Percentiles rank a stretch among this genome's conserved stretches.
Evolutionary conservation across 2,113 vertebrate species (phyloP).

Genomic region (Rana temporaria): DNA sequence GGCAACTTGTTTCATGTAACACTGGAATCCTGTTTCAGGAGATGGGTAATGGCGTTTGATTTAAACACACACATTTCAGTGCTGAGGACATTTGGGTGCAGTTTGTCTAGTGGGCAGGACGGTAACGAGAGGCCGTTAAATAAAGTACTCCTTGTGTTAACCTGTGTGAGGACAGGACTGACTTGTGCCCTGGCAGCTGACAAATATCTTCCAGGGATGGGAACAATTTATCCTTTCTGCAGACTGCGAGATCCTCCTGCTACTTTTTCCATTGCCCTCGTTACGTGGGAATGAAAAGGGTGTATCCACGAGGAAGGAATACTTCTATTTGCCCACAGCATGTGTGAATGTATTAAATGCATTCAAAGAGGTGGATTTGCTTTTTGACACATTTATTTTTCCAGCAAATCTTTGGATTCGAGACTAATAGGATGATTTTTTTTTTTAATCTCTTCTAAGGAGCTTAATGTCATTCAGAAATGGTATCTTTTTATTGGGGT

Average conservation of each 20-base stretch:
- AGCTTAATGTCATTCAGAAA: slow-evolving; percentile 7
- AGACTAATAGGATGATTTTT: slow-evolving; percentile 33
- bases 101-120: slow-evolving; percentile 19
- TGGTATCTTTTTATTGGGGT: background rate
- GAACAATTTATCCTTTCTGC: slow-evolving; percentile 47
- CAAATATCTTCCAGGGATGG: slow-evolving; percentile 39
- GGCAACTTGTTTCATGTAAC: too few species aligned
- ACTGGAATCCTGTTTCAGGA: too few species aligned
- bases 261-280: slow-evolving; percentile 27
- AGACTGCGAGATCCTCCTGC: slow-evolving; percentile 19
- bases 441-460: slow-evolving; percentile 20
- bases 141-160: slow-evolving; percentile 35
- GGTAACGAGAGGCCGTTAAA: background rate
- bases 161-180: slow-evolving; percentile 25
- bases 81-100: slow-evolving; percentile 10
- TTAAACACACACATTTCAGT: background rate
- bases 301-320: slow-evolving; percentile 41
- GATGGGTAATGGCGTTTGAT: background rate
- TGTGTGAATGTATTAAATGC: slow-evolving; percentile 5
- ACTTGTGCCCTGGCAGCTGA: slow-evolving; percentile 32
- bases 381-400: slow-evolving; percentile 4
- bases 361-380: background rate
- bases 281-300: slow-evolving; percentile 35
- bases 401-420: slow-evolving; percentile 25
- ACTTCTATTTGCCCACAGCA: slow-evolving; percentile 9